These are phyloP conservation scores for Aythya baeri DNA, from an alignment of 2,113 vertebrate genomes.

Conservation along the genomic window DNA sequence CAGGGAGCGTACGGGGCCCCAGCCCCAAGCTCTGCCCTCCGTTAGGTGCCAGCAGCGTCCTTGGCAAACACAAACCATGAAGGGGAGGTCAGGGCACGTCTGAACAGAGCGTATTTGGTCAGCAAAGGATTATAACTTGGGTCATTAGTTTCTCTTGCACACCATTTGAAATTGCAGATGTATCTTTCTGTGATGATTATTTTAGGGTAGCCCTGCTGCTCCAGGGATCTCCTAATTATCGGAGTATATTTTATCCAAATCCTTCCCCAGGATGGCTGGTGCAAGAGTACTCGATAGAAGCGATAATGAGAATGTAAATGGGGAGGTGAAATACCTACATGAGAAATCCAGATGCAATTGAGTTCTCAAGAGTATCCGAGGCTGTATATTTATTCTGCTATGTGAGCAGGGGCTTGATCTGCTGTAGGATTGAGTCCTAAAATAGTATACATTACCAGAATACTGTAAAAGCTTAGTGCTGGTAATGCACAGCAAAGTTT, in stretches of 20 bases:
- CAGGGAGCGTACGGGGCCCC: rapidly evolving
- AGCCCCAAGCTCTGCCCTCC: background rate
- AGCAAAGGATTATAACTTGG: background rate
- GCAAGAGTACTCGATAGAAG: background rate
- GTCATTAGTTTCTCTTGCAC: background rate
- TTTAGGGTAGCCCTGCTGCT: background rate
- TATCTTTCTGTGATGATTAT: background rate
- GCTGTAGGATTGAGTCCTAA: background rate
- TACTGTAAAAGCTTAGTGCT: background rate
- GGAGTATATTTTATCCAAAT: background rate
- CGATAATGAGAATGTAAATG: background rate
- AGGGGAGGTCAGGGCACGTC: background rate
- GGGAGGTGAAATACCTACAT: background rate
- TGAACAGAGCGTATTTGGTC: background rate
- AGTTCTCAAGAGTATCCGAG: background rate
- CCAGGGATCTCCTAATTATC: background rate
- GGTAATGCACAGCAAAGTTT: background rate
- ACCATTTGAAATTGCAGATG: background rate
- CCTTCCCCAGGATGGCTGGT: background rate
- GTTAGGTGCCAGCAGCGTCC: background rate
- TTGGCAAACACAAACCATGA: background rate
- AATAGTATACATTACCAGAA: background rate
- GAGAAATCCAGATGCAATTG: background rate
- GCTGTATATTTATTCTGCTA: background rate
- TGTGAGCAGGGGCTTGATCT: background rate